Evolutionary conservation across 1,140 invertebrate genomes (phyloP).

Genomic region (Mamestra configurata): DNA sequence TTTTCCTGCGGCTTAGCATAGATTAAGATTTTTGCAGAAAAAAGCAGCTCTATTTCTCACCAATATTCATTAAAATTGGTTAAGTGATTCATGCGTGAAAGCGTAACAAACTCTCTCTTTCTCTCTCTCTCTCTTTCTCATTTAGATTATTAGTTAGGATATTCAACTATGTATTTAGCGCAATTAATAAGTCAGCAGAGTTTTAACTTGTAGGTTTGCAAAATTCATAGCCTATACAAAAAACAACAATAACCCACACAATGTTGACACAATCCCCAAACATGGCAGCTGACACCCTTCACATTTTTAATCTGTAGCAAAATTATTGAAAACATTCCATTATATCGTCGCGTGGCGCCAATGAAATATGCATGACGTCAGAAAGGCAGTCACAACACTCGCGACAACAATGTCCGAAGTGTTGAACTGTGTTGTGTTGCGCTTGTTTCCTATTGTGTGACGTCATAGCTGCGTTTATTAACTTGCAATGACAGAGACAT

Average conservation of each 20-base stretch:
- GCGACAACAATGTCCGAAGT: slow-evolving; percentile 14
- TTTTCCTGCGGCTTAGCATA: no score
- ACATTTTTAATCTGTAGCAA: slow-evolving; percentile 8
- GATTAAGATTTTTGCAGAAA: no score
- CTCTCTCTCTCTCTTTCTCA: no score
- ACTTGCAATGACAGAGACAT: slow-evolving; percentile 17
- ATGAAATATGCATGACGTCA: slow-evolving; percentile 46
- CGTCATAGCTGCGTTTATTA: slow-evolving; percentile 28
- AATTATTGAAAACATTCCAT: slow-evolving; percentile 30
- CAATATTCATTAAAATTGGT: no score
- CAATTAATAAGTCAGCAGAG: no score
- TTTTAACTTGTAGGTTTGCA: no score
- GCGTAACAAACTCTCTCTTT: no score
- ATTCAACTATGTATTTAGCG: no score
- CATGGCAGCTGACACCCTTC: not conserved
- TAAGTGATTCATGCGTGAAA: no score
- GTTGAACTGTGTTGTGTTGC: not conserved
- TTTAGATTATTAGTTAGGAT: no score
- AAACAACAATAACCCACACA: not conserved
- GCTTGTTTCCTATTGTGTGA: slow-evolving; percentile 9
- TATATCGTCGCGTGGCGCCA: slow-evolving; percentile 20
- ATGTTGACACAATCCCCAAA: not conserved
- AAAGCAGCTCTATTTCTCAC: no score
- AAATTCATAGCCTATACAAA: not conserved
- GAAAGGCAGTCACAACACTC: not conserved